Evolutionary conservation across 2,113 vertebrate genomes (phyloP), one percentile per base, ranked within the genome.

Genomic region (Cyrtonyx montezumae): DNA sequence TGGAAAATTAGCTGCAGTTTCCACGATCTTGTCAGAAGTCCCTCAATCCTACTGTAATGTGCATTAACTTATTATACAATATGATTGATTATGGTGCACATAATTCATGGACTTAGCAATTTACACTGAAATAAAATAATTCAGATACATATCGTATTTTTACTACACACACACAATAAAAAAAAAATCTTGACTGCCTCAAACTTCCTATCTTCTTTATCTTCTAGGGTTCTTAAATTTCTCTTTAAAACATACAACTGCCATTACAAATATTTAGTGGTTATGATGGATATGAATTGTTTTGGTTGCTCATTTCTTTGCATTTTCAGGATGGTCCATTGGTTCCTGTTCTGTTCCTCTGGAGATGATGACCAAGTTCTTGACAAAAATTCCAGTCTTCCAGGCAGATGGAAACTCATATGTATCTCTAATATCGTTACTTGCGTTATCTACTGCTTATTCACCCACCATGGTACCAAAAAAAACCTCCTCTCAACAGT

Each of bases 1-100:
- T 68, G 43, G 30, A 79, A 55, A 14, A 8, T 2, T 34, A 68
- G 2, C 11, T 32, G 13, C 18, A 61, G 6, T 61, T 66, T 49
- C 36, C 3, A 51, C 19, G 14, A 2, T 34, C 3, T 51, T 12
- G 63, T 26, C 8, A 12, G 26, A 70, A 32, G 5, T 37, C n/a
- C 9, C 37, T 53, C 22, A 79, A 34, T 22, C 6, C 13, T 70
- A 17, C 12, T 58, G 3, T 30, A 56, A 40, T 9, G 2, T n/a
- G 18, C 30, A 13, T 13, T 22, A 67, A 53, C 70, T 62, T 6
- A 18, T 18, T 48, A 3, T 1, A 23, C 0, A 5, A 30, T 0
- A 3, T 16, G 12, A 40, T 34, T 34, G 10, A 42, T 56, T 66
- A 17, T 1, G 8, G 16, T 13, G 8, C 17, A 13, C 26, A 37